Evolutionary conservation across 1,140 invertebrate genomes (phyloP).

Genomic region (Brachionus calyciflorus): DNA sequence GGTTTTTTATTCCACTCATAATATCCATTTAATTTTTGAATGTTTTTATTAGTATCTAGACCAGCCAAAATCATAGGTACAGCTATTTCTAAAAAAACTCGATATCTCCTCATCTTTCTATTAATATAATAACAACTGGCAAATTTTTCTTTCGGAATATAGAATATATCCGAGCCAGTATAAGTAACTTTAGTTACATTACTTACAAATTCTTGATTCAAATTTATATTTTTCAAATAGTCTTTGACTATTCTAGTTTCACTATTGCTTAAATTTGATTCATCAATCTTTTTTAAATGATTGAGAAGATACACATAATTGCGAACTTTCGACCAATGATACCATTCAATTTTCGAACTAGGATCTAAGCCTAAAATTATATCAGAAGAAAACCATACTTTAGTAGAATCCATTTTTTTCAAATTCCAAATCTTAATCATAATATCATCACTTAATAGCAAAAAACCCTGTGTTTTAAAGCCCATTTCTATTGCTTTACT

Average conservation of each 20-base stretch:
- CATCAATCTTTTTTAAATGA: too few relatives aligned
- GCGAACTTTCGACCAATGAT: not conserved
- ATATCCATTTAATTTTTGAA: not conserved
- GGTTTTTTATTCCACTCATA: not conserved
- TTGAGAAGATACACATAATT: too few relatives aligned
- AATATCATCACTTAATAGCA: not conserved
- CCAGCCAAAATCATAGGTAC: not conserved
- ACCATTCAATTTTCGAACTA: not conserved
- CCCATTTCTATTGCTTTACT: slow-evolving; percentile 2
- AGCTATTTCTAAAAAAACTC: not conserved
- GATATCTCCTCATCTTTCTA: not conserved
- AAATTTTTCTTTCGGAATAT: not conserved
- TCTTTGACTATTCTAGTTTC: not conserved
- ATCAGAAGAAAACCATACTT: not conserved
- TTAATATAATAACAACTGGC: not conserved
- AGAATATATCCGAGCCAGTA: not conserved
- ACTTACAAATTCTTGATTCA: not conserved
- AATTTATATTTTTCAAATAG: not conserved
- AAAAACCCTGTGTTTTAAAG: not conserved
- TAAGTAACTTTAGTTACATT: not conserved
- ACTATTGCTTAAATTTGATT: too few relatives aligned
- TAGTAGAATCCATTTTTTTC: not conserved
- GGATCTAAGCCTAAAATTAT: not conserved
- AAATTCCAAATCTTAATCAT: not conserved
- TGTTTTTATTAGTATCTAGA: not conserved